phyloP scores from a whole-genome alignment of 2,113 vertebrate genomes.

The Zonotrichia leucophrys region DNA sequence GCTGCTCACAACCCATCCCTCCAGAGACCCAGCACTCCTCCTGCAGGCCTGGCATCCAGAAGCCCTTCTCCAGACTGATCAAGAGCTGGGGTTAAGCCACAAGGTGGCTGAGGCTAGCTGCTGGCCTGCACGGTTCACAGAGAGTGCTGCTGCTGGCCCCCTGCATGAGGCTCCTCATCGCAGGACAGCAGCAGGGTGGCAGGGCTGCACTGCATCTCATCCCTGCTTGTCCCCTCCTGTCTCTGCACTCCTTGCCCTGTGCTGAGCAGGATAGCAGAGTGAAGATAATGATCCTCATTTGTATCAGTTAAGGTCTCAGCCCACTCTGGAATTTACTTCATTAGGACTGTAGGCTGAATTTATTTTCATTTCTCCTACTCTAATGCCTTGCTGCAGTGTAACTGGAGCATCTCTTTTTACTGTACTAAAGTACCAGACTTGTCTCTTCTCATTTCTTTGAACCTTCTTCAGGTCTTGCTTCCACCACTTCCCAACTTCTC shows the following conservation, averaged over 20 bases:
- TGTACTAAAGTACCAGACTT: neutral
- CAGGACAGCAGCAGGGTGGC: neutral
- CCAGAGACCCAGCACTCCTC: neutral
- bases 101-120: neutral
- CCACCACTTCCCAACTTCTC: neutral
- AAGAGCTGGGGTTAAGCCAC: neutral
- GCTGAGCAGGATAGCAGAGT: conserved; percentile 56
- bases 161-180: neutral
- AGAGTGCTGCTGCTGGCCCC: neutral
- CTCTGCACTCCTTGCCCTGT: conserved; percentile 28
- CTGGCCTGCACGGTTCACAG: neutral
- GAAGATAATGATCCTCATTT: conserved; percentile 76
- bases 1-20: neutral
- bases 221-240: conserved; percentile 9
- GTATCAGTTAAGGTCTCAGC: conserved; percentile 73
- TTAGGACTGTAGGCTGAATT: conserved; percentile 67
- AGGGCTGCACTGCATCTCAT: conserved; percentile 28
- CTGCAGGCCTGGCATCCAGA: neutral
- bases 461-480: neutral
- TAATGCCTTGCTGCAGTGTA: conserved; percentile 39
- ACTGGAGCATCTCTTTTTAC: conserved; percentile 21
- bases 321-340: conserved; percentile 70
- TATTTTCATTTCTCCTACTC: conserved; percentile 70
- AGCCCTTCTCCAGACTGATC: neutral
- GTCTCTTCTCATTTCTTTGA: conserved; percentile 30